Evolutionary conservation across 2,888 invertebrate genomes (phyloP), one percentile per base, ranked within the genome.

Genomic region (Euclidia mi): DNA sequence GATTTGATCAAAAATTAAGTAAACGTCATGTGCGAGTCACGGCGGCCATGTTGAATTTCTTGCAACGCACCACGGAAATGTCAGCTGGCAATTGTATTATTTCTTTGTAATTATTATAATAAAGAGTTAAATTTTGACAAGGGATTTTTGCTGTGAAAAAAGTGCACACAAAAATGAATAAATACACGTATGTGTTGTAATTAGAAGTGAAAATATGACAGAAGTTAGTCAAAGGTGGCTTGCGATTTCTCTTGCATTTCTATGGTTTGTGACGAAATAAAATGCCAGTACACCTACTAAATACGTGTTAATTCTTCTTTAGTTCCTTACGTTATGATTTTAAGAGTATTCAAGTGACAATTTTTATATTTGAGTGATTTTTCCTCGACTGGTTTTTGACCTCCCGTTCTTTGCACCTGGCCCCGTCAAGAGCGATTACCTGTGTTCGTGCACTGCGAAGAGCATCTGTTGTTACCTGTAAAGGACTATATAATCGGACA

Each of bases 21-120:
- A 85, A 91, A 92, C 91, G 92, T 92, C 92, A 91, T 90, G 82
- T 87, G 84, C 82, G 80, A 91, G 83, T 89, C 89, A 88, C 82
- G 88, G 86, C 92, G 86, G 94, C 94, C 94, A 95, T 95, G 88
- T 94, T 95, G 93, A 92, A 92, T 92, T 92, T 92, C 90, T 87
- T 91, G 89, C 91, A 94, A 93, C 93, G 92, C 92, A 92, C 86
- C 87, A 88, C 88, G 92, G 94, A 94, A 92, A 94, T 94, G 94
- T 95, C 94, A 95, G 94, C 94, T 95, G 94, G 94, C 88, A 84
- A 87, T 87, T 87, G 89, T 91, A 85, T 81, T 84, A 87, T 81
- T 92, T 91, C 84, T 85, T 69, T 85, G 75, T 81, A 87, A 89
- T 76, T 82, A 83, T 79, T 91, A 84, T 86, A 87, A 83, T 90